Base-by-base conservation (phyloP, 2,797 vertebrate genomes). In the Pampus argenteus region DNA sequence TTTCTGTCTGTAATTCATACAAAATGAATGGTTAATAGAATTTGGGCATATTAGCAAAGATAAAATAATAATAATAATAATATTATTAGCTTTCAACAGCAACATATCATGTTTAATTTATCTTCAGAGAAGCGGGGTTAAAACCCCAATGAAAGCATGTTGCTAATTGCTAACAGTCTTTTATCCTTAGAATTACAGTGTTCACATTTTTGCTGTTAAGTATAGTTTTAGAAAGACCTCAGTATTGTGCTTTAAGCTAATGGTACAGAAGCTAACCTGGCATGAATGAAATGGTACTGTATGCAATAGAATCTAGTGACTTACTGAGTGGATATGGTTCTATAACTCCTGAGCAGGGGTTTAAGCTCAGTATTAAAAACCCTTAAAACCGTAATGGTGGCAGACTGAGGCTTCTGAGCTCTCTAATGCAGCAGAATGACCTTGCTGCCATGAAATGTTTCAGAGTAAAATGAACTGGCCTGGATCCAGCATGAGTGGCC, bases 381-480 rank as follows among this genome's bases (percentile, higher is more conserved):
- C 40, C 17, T 44, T 44, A 36, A 36, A 83, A 42, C 15, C 54
- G 29, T 38, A 25, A 52, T 48, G 65, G 58, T 22, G 62, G 68
- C 72, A 55, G 49, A 67, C 44, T 22, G 65, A 48, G 44, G 74
- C 54, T 36, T 38, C 74, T 54, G 2, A 51, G 52, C 47, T 45
- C 14, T 76, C 6, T 36, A 79, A 71, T 67, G 55, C 77, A 71
- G 76, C 60, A 65, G 62, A 60, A n/a, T 49, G 72, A 83, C 82
- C 83, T 71, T 42, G 23, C 57, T 48, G 77, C 72, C 36, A 4
- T 74, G 62, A 74, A 81, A 68, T 71, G 59, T 47, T 74, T 61
- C 73, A 58, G 65, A 52, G 52, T 67, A 52, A 76, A 61, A 65
- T 50, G 66, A 75, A 68, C 79, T 85, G 79, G 91, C 64, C 45